phyloP scores from a whole-genome alignment of 2,888 invertebrate species.

The Mactromeris polynyma region DNA sequence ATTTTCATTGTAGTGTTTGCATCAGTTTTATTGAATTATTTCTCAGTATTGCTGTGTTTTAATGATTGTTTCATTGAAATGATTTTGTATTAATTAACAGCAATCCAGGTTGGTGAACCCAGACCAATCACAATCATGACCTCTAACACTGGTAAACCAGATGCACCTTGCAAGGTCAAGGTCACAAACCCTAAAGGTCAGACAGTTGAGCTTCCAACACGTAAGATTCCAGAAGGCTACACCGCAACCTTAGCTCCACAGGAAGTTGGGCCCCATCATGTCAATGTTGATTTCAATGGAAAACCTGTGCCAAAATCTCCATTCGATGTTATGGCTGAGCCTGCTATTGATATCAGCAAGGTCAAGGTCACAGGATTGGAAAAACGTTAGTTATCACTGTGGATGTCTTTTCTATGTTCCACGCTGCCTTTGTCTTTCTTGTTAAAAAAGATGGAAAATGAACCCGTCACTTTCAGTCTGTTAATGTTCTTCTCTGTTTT shows the following conservation, averaged over 20 bases:
- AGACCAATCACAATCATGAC: conserved; percentile 68
- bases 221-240: conserved; percentile 92
- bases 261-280: conserved; percentile 86
- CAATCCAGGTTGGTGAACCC: conserved; percentile 70
- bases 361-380: conserved; percentile 88
- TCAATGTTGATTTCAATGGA: conserved; percentile 86
- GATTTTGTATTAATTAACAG: conserved; percentile 37
- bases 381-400: conserved; percentile 67
- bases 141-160: conserved; percentile 73
- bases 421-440: neutral
- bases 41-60: too few species aligned
- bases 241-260: conserved; percentile 85
- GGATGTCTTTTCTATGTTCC: too few species aligned
- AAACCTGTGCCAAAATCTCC: conserved; percentile 86
- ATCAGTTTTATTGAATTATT: too few species aligned
- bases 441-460: neutral
- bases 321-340: conserved; percentile 86
- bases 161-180: conserved; percentile 73
- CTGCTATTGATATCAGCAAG: conserved; percentile 90
- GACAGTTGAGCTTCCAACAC: conserved; percentile 92
- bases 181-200: conserved; percentile 84
- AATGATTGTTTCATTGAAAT: too few species aligned
- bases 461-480: neutral
- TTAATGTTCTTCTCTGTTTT: neutral
- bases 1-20: too few species aligned